These are phyloP conservation scores for Tenualosa ilisha DNA, from an alignment of 2,797 vertebrate species.

Conservation along the genomic window DNA sequence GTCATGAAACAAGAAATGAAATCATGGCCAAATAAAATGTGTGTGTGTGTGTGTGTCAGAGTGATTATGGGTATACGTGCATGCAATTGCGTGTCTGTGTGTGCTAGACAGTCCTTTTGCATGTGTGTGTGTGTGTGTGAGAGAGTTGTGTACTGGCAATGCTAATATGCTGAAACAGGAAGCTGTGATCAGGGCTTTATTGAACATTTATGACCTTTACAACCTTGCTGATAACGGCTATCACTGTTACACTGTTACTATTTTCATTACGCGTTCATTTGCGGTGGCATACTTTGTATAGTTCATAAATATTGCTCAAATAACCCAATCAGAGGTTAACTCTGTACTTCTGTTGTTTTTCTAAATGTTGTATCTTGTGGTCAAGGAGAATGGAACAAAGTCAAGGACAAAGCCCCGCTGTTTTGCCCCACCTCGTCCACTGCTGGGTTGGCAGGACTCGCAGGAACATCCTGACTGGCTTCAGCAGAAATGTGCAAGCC, in stretches of 20 bases:
- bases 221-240: not conserved
- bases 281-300: not conserved
- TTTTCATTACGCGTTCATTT: not conserved
- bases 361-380: not conserved
- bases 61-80: not conserved
- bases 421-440: not conserved
- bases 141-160: not conserved
- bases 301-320: not conserved
- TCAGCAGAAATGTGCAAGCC: not conserved
- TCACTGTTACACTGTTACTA: not conserved
- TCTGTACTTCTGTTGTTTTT: not conserved
- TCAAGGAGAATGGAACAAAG: not conserved
- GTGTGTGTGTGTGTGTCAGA: not conserved
- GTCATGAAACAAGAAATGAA: not conserved
- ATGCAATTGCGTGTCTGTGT: not conserved
- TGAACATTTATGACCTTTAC: conserved; percentile 6
- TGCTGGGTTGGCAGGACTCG: not conserved
- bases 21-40: not conserved
- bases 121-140: not conserved
- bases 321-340: not conserved
- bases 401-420: not conserved
- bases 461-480: conserved; percentile 1
- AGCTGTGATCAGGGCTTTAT: not conserved
- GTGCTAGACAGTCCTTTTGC: not conserved
- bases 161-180: not conserved